phyloP scores from a whole-genome alignment of 2,113 vertebrate genomes.

The Gulo gulo region DNA sequence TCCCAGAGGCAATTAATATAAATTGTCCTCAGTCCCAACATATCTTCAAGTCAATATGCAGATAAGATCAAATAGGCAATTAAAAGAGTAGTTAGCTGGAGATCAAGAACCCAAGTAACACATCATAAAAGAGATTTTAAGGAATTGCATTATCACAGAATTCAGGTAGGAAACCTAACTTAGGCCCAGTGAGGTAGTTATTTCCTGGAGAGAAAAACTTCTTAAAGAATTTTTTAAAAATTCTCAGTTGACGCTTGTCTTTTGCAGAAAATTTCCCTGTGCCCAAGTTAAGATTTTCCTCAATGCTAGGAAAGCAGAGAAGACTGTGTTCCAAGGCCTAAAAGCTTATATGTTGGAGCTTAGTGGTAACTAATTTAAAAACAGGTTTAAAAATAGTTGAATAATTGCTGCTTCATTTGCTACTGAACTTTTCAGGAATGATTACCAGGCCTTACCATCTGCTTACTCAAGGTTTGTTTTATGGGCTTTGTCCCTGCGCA shows the following conservation, averaged over 20 bases:
- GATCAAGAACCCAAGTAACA: not conserved
- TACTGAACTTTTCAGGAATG: not conserved
- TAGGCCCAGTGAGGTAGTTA: not conserved
- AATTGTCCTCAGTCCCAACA: not conserved
- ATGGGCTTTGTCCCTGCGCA: no score
- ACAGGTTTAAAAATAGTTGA: not conserved
- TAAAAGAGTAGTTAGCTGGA: not conserved
- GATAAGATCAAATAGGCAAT: not conserved
- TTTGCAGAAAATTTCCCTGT: not conserved
- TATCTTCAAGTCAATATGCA: not conserved
- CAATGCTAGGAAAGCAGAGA: not conserved
- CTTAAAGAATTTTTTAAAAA: not conserved
- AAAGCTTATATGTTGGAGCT: not conserved
- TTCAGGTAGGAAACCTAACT: constrained; percentile 6
- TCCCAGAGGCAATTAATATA: not conserved
- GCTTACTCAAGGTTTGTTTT: not conserved
- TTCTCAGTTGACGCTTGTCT: not conserved
- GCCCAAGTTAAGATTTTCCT: not conserved
- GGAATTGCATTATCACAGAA: not conserved
- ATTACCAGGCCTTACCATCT: not conserved
- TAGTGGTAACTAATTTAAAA: not conserved
- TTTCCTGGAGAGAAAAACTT: constrained; percentile 30
- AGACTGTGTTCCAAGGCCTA: not conserved
- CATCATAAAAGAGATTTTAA: not conserved
- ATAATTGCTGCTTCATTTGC: not conserved